Base-by-base conservation (phyloP, 2,888 invertebrate genomes). In the Epistrophe eligans region DNA sequence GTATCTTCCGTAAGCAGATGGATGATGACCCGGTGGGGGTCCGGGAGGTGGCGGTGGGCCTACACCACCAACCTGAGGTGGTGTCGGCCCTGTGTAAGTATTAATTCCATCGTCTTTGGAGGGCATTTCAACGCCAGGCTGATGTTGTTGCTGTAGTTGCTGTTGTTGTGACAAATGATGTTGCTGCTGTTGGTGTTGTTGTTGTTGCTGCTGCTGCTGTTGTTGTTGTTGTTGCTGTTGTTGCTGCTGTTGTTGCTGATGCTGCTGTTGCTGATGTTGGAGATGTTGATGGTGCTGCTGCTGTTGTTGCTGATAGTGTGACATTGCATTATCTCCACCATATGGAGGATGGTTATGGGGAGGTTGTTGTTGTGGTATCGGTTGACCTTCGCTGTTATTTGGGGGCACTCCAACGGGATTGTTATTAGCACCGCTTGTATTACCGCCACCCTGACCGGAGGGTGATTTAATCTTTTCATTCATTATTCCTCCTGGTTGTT, bases 401-500 rank as follows among this genome's bases (percentile, higher is more conserved):
- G 92, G 90, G 43, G 91, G 91, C 45, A 91, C 90, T 57, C 89
- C 90, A 70, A 88, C 85, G 19, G 82, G 58, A 48, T 82, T 87
- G 60, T 72, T 58, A 64, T 52, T 66, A 76, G 58, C 50, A 19
- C 60, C 55, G 11, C 80, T 84, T 38, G 88, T 85, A 79, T 87
- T 89, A 77, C 89, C 89, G 82, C 90, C 90, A 89, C 91, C 90
- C 91, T 92, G 91, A 80, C 91, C 91, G 82, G 92, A 92, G 89
- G 92, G 92, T 89, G 92, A 92, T 90, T 92, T 92, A 88, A 91
- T 92, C 91, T 92, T 92, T 79, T 92, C 92, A 91, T 92, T 92
- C 92, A 92, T 91, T 90, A 83, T 82, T 89, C 89, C 89, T 89
- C 89, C 88, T 89, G 88, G 74, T 88, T 89, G 89, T 88, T 90